Percentiles rank a stretch among this genome's conserved stretches.
Conservation (phyloP, 2,888 invertebrate species). For the Clivina fossor region DNA sequence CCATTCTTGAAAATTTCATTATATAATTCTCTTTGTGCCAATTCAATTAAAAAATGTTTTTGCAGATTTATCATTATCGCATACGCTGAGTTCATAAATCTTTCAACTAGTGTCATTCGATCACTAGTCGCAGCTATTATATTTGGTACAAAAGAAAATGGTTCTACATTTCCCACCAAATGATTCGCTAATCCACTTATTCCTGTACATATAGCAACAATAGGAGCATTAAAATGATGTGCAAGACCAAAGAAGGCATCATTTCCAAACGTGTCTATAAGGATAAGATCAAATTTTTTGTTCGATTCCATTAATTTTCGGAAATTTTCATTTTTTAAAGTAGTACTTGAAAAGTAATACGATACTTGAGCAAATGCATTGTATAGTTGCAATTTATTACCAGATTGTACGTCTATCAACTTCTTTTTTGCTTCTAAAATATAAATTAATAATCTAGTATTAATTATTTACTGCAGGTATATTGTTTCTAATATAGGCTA, state of each 20-base stretch:
- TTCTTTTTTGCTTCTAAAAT: no score
- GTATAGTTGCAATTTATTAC: no score
- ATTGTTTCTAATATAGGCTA: no score
- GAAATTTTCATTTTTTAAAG: no score
- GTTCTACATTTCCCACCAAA: slow-evolving; percentile 46
- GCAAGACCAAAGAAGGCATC: slow-evolving; percentile 47
- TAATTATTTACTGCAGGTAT: no score
- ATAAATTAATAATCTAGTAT: no score
- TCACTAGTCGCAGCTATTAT: slow-evolving; percentile 42
- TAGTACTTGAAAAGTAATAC: no score
- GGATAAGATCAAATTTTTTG: slow-evolving; percentile 44
- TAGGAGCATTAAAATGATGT: slow-evolving; percentile 47
- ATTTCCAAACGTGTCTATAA: slow-evolving; percentile 45
- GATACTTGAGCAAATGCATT: no score
- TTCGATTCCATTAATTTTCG: slow-evolving; percentile 27
- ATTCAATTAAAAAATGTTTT: slow-evolving; percentile 26
- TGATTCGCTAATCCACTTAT: slow-evolving; percentile 43
- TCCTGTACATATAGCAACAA: slow-evolving; percentile 45
- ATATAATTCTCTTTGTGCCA: slow-evolving; percentile 38
- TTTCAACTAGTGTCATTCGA: slow-evolving; percentile 47
- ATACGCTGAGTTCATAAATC: slow-evolving; percentile 42
- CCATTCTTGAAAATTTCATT: slow-evolving; percentile 42
- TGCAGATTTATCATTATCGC: background rate
- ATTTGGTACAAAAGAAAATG: slow-evolving; percentile 48
- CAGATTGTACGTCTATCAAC: no score